A percentile compares a stretch with the other conserved stretches of the same genome.
These are phyloP conservation scores for Gerris lacustris DNA, from an alignment of 2,888 invertebrate genomes.

Conservation along the genomic window DNA sequence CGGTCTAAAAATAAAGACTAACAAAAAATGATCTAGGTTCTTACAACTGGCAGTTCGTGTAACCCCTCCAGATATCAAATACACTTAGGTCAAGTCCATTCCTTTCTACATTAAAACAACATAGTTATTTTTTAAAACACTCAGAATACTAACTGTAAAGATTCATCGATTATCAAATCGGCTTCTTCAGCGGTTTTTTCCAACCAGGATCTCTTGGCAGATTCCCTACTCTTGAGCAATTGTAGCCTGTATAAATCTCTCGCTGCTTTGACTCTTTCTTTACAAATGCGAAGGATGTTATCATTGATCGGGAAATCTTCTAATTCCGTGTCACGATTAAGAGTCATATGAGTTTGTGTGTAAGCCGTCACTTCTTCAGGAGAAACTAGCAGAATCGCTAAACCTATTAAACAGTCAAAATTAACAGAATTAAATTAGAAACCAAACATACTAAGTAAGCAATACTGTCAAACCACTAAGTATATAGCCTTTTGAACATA, in stretches of 20 bases:
- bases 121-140: too few relatives aligned
- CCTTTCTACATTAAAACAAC: too few relatives aligned
- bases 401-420: slow-evolving; percentile 46
- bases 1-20: too few relatives aligned
- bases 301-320: slow-evolving; percentile 67
- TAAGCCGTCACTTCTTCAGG: slow-evolving; percentile 72
- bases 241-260: slow-evolving; percentile 62
- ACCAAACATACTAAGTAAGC: too few relatives aligned
- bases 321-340: slow-evolving; percentile 74
- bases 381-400: slow-evolving; percentile 83
- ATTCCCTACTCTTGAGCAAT: slow-evolving; percentile 39
- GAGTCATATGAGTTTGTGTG: slow-evolving; percentile 64
- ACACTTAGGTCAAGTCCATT: too few relatives aligned
- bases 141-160: slow-evolving; percentile 35
- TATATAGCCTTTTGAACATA: too few relatives aligned
- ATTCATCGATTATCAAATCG: slow-evolving; percentile 81
- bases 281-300: slow-evolving; percentile 48
- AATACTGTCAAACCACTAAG: too few relatives aligned
- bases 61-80: too few relatives aligned
- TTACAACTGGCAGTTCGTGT: too few relatives aligned
- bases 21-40: too few relatives aligned
- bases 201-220: slow-evolving; percentile 71
- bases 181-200: slow-evolving; percentile 75
- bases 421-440: background rate
- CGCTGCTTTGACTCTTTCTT: slow-evolving; percentile 61